phyloP scores from a whole-genome alignment of 2,113 vertebrate genomes.

The Malurus melanocephalus region DNA sequence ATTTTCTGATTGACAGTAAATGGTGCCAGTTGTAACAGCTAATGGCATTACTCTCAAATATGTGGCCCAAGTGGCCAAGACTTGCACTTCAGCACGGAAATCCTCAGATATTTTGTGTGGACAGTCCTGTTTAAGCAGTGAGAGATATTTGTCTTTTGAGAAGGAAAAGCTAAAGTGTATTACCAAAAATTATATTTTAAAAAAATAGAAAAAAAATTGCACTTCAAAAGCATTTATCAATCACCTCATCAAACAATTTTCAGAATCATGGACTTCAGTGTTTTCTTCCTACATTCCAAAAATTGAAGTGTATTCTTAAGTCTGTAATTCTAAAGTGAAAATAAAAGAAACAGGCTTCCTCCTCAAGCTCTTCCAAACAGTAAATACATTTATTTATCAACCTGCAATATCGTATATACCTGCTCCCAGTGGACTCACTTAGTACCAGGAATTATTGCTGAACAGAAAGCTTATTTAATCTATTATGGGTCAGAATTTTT shows the following conservation, averaged over 20 bases:
- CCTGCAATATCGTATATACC: constrained; percentile 20
- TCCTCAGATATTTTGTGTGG: background rate
- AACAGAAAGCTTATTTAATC: constrained; percentile 71
- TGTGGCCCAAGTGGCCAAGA: background rate
- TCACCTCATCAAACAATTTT: background rate
- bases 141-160: background rate
- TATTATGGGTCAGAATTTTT: constrained; percentile 70
- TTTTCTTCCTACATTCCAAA: background rate
- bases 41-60: background rate
- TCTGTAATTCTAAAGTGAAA: background rate
- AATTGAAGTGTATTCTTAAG: background rate
- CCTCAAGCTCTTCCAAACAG: background rate
- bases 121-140: background rate
- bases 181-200: background rate
- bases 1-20: background rate
- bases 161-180: background rate
- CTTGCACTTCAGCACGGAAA: background rate
- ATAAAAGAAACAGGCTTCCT: background rate
- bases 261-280: background rate
- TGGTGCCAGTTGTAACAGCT: background rate
- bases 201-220: rapidly evolving
- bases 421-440: constrained; percentile 58
- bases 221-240: background rate
- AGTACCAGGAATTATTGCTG: constrained; percentile 62
- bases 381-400: constrained; percentile 67